phyloP scores from a whole-genome alignment of 1,140 invertebrate genomes.

The Dendrolimus kikuchii region DNA sequence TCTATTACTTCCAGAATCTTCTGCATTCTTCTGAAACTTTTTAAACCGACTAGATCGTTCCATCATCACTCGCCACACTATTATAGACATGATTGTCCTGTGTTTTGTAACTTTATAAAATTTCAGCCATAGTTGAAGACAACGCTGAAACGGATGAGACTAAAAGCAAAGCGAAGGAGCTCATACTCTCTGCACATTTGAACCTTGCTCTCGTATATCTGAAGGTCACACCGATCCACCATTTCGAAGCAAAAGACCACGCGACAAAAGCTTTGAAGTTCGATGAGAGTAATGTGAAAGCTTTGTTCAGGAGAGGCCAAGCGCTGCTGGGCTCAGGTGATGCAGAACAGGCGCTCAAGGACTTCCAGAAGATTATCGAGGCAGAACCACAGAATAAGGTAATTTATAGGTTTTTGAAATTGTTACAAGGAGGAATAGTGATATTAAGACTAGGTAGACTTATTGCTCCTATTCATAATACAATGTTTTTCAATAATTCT shows the following conservation, averaged over 20 bases:
- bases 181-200: constrained; percentile 83
- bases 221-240: constrained; percentile 80
- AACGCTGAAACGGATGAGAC: constrained; percentile 39
- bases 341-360: constrained; percentile 82
- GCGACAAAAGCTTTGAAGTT: constrained; percentile 81
- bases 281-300: constrained; percentile 90
- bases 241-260: constrained; percentile 80
- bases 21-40: too few species aligned
- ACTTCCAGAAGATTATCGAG: constrained; percentile 83
- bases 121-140: constrained; percentile 33
- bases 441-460: too few species aligned
- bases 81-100: too few species aligned
- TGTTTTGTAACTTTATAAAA: too few species aligned
- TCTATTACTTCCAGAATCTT: too few species aligned
- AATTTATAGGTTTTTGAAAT: constrained; percentile 9
- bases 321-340: constrained; percentile 85
- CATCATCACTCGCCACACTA: too few species aligned
- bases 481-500: too few species aligned
- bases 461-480: too few species aligned
- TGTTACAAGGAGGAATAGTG: too few species aligned
- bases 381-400: constrained; percentile 77
- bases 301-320: constrained; percentile 89
- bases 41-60: too few species aligned
- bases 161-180: constrained; percentile 70
- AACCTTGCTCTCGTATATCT: constrained; percentile 91